Evolutionary conservation across 2,113 vertebrate species (phyloP).

Genomic region (Symphodus melops): DNA sequence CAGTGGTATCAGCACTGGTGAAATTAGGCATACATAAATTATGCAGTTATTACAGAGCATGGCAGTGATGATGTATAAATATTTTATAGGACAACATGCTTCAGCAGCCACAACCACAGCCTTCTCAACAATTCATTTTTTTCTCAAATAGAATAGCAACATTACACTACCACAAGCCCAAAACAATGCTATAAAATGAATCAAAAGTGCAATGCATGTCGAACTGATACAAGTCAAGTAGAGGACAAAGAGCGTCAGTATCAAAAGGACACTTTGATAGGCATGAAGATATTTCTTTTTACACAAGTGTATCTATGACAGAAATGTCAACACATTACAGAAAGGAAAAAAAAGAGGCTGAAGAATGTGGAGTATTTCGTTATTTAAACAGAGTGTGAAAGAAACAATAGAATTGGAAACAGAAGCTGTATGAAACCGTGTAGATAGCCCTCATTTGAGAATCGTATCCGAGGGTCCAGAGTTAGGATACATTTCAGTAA

Average conservation of each 20-base stretch:
- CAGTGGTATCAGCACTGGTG: not conserved
- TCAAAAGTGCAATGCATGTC: conserved; percentile 31
- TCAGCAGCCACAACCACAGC: conserved; percentile 8
- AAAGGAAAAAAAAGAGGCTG: conserved; percentile 4
- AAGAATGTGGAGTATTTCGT: conserved; percentile 10
- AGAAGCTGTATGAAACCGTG: not conserved
- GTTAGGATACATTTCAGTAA: not conserved
- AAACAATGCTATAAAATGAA: conserved; percentile 29
- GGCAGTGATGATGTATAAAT: conserved; percentile 12
- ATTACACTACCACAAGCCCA: conserved; percentile 14
- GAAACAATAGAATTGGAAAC: not conserved
- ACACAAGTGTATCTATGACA: not conserved
- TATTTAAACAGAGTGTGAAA: not conserved
- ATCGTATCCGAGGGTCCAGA: conserved; percentile 41
- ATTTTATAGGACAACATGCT: conserved; percentile 24
- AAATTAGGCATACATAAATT: not conserved
- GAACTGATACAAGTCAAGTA: conserved; percentile 24
- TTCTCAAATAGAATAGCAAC: conserved; percentile 32
- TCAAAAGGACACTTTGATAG: conserved; percentile 28
- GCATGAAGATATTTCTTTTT: not conserved
- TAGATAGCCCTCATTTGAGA: conserved; percentile 56
- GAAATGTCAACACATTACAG: conserved; percentile 2
- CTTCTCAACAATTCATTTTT: conserved; percentile 8
- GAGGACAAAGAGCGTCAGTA: conserved; percentile 20
- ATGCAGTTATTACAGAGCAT: not conserved